These are phyloP conservation scores for Hyalella azteca DNA, from an alignment of 2,888 invertebrate genomes.

Conservation along the genomic window DNA sequence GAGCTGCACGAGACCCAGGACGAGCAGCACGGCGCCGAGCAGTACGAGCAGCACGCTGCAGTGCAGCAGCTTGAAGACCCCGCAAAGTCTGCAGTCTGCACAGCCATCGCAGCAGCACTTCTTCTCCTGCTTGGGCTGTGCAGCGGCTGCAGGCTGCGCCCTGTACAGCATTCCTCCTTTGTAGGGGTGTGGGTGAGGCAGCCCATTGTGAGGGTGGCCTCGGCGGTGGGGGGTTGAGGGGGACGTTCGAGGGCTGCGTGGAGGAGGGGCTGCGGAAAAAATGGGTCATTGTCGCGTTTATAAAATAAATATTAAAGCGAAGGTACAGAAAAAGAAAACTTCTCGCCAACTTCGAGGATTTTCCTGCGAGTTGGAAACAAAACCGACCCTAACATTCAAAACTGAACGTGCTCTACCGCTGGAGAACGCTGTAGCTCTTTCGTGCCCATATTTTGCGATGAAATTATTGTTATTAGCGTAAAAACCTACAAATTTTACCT, in stretches of 20 bases:
- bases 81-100: conserved; percentile 61
- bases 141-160: conserved; percentile 17
- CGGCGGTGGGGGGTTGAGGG: conserved; percentile 41
- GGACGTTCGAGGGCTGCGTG: conserved; percentile 50
- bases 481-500: not conserved
- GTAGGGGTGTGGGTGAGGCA: conserved; percentile 40
- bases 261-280: conserved; percentile 48
- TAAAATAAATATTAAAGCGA: too few relatives aligned
- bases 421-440: too few relatives aligned
- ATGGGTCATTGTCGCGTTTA: not conserved
- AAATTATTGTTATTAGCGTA: not conserved
- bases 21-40: conserved; percentile 68
- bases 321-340: too few relatives aligned
- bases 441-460: too few relatives aligned
- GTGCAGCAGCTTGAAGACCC: conserved; percentile 67
- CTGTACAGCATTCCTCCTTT: not conserved
- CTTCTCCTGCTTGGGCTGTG: conserved; percentile 38
- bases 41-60: conserved; percentile 76
- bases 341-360: too few relatives aligned
- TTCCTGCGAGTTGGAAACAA: too few relatives aligned
- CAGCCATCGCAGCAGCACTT: conserved; percentile 49
- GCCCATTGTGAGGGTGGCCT: conserved; percentile 44
- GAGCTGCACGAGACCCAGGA: conserved; percentile 61
- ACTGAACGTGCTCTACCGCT: too few relatives aligned
- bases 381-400: too few relatives aligned